Base-by-base conservation (phyloP, 1,140 invertebrate genomes). In the Drepana arcuata region DNA sequence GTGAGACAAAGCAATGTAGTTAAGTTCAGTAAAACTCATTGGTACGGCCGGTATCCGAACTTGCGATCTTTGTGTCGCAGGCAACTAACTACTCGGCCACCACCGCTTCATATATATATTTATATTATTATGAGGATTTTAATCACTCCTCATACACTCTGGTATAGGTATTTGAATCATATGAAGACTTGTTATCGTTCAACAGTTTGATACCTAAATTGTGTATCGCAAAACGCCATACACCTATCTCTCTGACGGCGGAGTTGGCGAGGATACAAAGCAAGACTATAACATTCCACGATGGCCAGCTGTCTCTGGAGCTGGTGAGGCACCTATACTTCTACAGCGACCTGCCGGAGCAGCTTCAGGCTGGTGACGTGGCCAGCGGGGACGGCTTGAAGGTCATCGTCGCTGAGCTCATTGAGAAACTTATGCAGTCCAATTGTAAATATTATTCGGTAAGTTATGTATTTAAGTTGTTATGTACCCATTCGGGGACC, bases 401-500 rank as follows among this genome's bases (percentile, higher is more conserved):
- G 21, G 45, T 46, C 3, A 41, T 74, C 0, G 36, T 84, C 1
- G 66, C 56, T 1, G 66, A 71, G 26, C 29, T 84, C 7, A 49
- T 70, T 36, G 49, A 44, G 10, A 67, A 50, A n/a, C 12, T 82
- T 11, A 70, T 88, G 54, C 77, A 82, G 12, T 86, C 88, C 4
- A 83, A 84, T 35, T 87, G 86, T 35, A 91, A 89, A 72, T 84
- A 85, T 74, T 83, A 88, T 50, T 86, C 85, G 44, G 90, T 91
- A 65, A 87, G 87, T 86, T 26, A n/a, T n/a, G n/a, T n/a, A n/a
- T n/a, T n/a, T n/a, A n/a, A n/a, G n/a, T n/a, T n/a, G n/a, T n/a
- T n/a, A n/a, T n/a, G n/a, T n/a, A n/a, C n/a, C n/a, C n/a, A n/a
- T n/a, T n/a, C n/a, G n/a, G n/a, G n/a, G n/a, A n/a, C n/a, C n/a